A percentile compares a stretch with the other conserved stretches of the same genome.
phyloP scores from a whole-genome alignment of 2,113 vertebrate species.

The Chelonoidis abingdonii region DNA sequence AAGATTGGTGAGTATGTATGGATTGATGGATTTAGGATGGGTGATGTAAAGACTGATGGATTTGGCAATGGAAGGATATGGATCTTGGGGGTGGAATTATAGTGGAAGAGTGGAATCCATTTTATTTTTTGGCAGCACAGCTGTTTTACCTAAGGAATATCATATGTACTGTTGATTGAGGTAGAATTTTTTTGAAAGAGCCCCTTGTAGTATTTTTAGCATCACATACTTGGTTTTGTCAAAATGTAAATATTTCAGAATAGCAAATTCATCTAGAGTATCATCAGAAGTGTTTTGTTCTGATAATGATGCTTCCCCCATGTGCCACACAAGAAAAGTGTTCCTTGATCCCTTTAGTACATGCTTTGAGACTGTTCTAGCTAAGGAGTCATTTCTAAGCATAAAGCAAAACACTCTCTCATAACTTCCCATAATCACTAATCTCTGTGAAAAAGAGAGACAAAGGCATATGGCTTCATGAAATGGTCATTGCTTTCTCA shows the following conservation, averaged over 20 bases:
- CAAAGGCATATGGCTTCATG: neutral
- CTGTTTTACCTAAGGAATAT: slow-evolving; percentile 53
- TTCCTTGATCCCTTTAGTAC: slow-evolving; percentile 33
- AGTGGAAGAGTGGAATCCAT: slow-evolving; percentile 55
- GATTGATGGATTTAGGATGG: slow-evolving; percentile 25
- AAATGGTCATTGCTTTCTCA: neutral
- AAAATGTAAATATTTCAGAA: slow-evolving; percentile 56
- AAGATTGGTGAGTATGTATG: neutral
- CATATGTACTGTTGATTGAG: slow-evolving; percentile 58
- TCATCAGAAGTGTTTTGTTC: neutral
- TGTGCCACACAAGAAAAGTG: neutral
- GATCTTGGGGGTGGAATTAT: slow-evolving; percentile 36
- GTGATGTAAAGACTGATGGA: slow-evolving; percentile 36
- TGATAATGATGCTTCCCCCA: neutral
- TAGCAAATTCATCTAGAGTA: slow-evolving; percentile 43
- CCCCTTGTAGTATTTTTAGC: slow-evolving; percentile 56
- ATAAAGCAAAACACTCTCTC: neutral
- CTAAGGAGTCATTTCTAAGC: neutral
- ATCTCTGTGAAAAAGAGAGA: neutral
- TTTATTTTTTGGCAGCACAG: slow-evolving; percentile 63
- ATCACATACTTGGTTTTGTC: slow-evolving; percentile 51
- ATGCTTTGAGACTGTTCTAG: neutral
- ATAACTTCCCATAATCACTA: neutral
- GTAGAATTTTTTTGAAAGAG: slow-evolving; percentile 57
- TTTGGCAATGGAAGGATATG: slow-evolving; percentile 46